A percentile compares a stretch with the other conserved stretches of the same genome.
These are phyloP conservation scores for Eciton burchellii DNA, from an alignment of 1,140 invertebrate genomes.

Conservation along the genomic window DNA sequence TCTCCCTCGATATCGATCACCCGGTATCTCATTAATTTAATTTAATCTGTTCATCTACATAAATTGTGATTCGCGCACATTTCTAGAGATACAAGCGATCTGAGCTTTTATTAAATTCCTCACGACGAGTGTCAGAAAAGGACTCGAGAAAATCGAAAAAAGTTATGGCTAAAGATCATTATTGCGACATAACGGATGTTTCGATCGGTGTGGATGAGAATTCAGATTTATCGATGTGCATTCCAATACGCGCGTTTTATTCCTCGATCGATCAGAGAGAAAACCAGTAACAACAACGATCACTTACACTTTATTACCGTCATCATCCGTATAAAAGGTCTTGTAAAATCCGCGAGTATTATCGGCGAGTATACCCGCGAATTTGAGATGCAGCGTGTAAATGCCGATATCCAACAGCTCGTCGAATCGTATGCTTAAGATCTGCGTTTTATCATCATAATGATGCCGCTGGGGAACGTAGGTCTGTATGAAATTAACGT, in stretches of 20 bases:
- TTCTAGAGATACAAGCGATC: not conserved
- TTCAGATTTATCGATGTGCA: too few relatives aligned
- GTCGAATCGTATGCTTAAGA: slow-evolving; percentile 39
- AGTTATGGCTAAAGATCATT: too few relatives aligned
- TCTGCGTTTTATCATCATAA: not conserved
- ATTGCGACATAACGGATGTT: too few relatives aligned
- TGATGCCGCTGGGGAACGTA: slow-evolving; percentile 7
- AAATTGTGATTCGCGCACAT: not conserved
- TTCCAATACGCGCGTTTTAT: too few relatives aligned
- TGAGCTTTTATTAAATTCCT: not conserved
- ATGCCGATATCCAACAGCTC: not conserved
- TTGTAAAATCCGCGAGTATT: not conserved
- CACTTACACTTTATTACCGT: slow-evolving; percentile 32
- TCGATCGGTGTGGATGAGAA: too few relatives aligned
- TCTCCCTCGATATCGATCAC: too few relatives aligned
- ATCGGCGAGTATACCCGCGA: not conserved
- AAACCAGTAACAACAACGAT: not conserved
- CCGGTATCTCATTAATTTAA: slow-evolving; percentile 6
- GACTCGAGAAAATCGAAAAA: too few relatives aligned
- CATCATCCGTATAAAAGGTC: not conserved
- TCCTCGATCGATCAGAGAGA: too few relatives aligned
- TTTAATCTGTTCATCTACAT: not conserved
- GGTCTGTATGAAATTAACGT: not conserved
- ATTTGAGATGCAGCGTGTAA: slow-evolving; percentile 43
- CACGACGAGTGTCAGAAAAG: too few relatives aligned